These are phyloP conservation scores for Pangasianodon gigas DNA, from an alignment of 2,113 vertebrate genomes.

Conservation along the genomic window DNA sequence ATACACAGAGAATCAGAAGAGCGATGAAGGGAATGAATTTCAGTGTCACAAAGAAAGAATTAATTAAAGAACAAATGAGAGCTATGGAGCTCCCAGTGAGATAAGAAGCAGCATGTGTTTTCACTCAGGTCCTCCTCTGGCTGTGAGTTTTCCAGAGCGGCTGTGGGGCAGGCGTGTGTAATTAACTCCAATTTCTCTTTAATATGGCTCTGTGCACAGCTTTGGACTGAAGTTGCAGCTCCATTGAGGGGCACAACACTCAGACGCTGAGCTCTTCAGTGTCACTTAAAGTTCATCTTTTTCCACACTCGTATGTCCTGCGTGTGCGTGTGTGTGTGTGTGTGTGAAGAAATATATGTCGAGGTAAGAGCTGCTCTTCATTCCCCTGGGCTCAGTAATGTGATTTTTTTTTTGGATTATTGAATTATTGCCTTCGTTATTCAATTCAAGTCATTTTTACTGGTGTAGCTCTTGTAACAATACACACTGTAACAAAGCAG, in stretches of 20 bases:
- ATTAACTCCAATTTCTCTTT: slow-evolving; percentile 51
- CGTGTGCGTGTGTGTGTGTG: not conserved
- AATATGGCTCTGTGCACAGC: slow-evolving; percentile 36
- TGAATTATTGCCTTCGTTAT: not conserved
- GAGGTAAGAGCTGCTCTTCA: not conserved
- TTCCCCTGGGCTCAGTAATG: not conserved
- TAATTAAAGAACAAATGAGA: not conserved
- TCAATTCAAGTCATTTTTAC: not conserved
- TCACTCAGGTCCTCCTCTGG: slow-evolving; percentile 45
- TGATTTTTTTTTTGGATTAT: not conserved
- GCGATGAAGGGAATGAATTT: not conserved
- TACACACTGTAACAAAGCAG: not conserved
- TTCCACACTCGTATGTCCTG: too few species aligned
- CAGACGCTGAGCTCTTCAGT: not conserved
- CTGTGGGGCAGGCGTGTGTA: slow-evolving; percentile 35
- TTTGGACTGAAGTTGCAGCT: slow-evolving; percentile 11
- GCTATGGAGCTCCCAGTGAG: slow-evolving; percentile 1
- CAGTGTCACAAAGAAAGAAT: not conserved
- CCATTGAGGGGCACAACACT: slow-evolving; percentile 1
- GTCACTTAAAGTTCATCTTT: slow-evolving; percentile 8
- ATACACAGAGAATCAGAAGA: not conserved
- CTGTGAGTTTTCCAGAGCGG: slow-evolving; percentile 39
- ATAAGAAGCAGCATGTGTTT: slow-evolving; percentile 54
- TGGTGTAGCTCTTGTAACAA: not conserved
- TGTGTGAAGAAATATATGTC: not conserved